Percentiles rank a stretch among this genome's conserved stretches.
Evolutionary conservation across 2,888 invertebrate genomes (phyloP).

Genomic region (Cepaea hortensis): DNA sequence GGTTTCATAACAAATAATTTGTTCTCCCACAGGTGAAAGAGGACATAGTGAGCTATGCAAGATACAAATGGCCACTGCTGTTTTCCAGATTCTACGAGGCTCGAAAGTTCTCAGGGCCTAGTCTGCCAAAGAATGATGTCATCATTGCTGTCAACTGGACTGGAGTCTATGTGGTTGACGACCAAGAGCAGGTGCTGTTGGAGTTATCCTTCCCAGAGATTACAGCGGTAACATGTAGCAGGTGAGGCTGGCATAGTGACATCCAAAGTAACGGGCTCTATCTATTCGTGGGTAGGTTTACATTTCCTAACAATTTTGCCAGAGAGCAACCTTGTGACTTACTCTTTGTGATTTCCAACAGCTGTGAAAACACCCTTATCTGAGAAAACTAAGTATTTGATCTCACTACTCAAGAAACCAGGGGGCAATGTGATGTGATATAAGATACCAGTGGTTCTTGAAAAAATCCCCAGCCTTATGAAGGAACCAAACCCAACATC

Average conservation of each 20-base stretch:
- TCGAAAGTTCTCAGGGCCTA: constrained; percentile 90
- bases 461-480: too few relatives aligned
- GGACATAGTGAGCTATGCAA: constrained; percentile 98
- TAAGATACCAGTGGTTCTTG: too few relatives aligned
- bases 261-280: not conserved
- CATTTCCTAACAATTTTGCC: too few relatives aligned
- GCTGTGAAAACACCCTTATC: too few relatives aligned
- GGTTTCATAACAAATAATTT: too few relatives aligned
- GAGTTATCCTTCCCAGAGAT: constrained; percentile 99
- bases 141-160: constrained; percentile 99
- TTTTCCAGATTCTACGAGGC: constrained; percentile 99
- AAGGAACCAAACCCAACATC: too few relatives aligned
- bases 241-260: constrained; percentile 59
- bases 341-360: too few relatives aligned
- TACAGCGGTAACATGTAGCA: constrained; percentile 84
- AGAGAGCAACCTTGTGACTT: too few relatives aligned
- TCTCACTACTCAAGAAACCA: too few relatives aligned
- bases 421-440: too few relatives aligned
- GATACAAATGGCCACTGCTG: constrained; percentile 98
- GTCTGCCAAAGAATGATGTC: constrained; percentile 98
- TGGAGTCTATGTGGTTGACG: constrained; percentile 98
- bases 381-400: too few relatives aligned
- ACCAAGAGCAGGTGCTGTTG: constrained; percentile 97
- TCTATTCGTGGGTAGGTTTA: too few relatives aligned
- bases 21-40: constrained; percentile 76